Evolutionary conservation across 1,140 invertebrate genomes (phyloP).

Genomic region (Xylocopa sonorina): DNA sequence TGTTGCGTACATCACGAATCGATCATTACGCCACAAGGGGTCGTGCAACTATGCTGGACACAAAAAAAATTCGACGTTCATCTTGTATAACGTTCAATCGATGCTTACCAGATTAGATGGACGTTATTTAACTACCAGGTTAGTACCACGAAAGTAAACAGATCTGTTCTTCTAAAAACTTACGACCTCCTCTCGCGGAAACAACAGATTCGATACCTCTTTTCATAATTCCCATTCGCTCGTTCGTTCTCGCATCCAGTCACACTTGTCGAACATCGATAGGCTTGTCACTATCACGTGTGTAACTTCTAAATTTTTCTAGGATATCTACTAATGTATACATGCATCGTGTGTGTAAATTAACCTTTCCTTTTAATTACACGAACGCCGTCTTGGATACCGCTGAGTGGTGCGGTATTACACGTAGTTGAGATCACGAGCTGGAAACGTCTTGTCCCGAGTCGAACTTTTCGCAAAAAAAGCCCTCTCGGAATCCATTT

Average conservation of each 20-base stretch:
- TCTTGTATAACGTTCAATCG: background rate
- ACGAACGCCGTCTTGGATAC: slow-evolving; percentile 64
- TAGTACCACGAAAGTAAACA: background rate
- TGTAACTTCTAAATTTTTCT: slow-evolving; percentile 45
- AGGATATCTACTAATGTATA: slow-evolving; percentile 62
- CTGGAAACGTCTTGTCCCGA: slow-evolving; percentile 68
- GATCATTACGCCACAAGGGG: background rate
- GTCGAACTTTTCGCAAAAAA: slow-evolving; percentile 50
- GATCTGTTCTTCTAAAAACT: background rate
- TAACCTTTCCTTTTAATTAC: slow-evolving; percentile 57
- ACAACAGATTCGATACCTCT: background rate
- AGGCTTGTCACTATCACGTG: slow-evolving; percentile 27
- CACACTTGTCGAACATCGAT: background rate
- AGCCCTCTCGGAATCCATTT: slow-evolving; percentile 59
- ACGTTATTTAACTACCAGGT: background rate
- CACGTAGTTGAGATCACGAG: slow-evolving; percentile 74
- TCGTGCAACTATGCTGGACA: too few species aligned
- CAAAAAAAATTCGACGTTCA: background rate
- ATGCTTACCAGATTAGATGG: background rate
- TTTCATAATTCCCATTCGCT: background rate
- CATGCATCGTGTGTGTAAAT: slow-evolving; percentile 61
- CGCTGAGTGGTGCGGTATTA: slow-evolving; percentile 61
- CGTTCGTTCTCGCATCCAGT: background rate
- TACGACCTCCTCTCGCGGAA: slow-evolving; percentile 8
- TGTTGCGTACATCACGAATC: background rate